phyloP scores from a whole-genome alignment of 2,113 vertebrate species.

The Hippocampus abdominalis region DNA sequence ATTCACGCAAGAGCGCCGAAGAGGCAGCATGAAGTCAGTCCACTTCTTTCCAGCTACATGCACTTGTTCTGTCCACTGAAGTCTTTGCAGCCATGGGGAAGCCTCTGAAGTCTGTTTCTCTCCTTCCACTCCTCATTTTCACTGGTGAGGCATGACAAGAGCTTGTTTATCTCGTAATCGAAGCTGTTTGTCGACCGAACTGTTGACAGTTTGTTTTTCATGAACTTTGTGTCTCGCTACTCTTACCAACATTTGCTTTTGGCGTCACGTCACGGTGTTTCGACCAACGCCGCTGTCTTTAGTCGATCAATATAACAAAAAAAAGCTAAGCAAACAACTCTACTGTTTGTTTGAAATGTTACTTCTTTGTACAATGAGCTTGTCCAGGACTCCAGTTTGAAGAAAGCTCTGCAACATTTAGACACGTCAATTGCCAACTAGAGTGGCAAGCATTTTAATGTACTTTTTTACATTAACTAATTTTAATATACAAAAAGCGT shows the following conservation, averaged over 20 bases:
- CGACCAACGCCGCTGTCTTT: neutral
- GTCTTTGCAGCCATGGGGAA: slow-evolving; percentile 29
- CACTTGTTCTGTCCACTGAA: slow-evolving; percentile 22
- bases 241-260: neutral
- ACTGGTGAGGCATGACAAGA: slow-evolving; percentile 32
- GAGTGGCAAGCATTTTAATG: too few species aligned
- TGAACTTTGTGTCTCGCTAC: neutral
- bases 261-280: too few species aligned
- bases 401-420: too few species aligned
- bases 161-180: neutral
- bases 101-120: neutral
- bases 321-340: neutral
- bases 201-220: neutral
- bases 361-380: too few species aligned
- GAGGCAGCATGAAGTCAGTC: slow-evolving; percentile 6
- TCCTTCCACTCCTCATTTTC: slow-evolving; percentile 23
- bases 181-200: neutral
- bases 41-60: slow-evolving; percentile 29
- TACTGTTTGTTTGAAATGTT: neutral
- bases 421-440: too few species aligned
- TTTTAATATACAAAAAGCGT: too few species aligned
- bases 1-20: slow-evolving; percentile 12
- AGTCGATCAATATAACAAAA: neutral
- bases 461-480: too few species aligned
- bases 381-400: too few species aligned